Evolutionary conservation across 2,113 vertebrate genomes (phyloP).

Genomic region (Mustela lutreola): DNA sequence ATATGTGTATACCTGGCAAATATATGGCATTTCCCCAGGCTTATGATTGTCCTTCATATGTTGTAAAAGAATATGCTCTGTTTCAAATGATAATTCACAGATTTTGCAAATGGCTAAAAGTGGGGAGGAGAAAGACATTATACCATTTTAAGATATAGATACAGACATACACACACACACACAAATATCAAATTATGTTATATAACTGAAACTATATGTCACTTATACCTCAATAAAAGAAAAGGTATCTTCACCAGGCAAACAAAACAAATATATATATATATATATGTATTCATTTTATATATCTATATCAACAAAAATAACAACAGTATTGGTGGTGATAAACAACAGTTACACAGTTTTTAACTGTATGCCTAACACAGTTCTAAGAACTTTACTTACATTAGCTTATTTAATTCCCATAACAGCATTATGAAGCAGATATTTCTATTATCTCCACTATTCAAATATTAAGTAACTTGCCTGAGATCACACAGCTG

Average conservation of each 20-base stretch:
- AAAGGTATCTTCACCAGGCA: not conserved
- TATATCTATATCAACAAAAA: not conserved
- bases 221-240: not conserved
- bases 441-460: not conserved
- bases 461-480: constrained; percentile 27
- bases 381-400: not conserved
- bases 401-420: not conserved
- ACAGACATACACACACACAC: not conserved
- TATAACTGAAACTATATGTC: not conserved
- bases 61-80: constrained; percentile 97
- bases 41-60: constrained; percentile 99
- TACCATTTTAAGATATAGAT: constrained; percentile 29
- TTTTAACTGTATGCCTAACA: not conserved
- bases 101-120: constrained; percentile 97
- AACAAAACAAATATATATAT: not conserved
- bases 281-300: not conserved
- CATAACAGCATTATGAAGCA: not conserved
- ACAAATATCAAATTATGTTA: not conserved
- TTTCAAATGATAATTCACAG: constrained; percentile 98
- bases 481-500: not conserved
- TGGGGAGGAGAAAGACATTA: constrained; percentile 35
- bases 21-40: constrained; percentile 99
- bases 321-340: not conserved
- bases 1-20: constrained; percentile 94
- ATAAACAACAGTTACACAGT: not conserved